These are phyloP conservation scores for Lasioglossum malachurum DNA, from an alignment of 2,888 invertebrate genomes.

Conservation along the genomic window DNA sequence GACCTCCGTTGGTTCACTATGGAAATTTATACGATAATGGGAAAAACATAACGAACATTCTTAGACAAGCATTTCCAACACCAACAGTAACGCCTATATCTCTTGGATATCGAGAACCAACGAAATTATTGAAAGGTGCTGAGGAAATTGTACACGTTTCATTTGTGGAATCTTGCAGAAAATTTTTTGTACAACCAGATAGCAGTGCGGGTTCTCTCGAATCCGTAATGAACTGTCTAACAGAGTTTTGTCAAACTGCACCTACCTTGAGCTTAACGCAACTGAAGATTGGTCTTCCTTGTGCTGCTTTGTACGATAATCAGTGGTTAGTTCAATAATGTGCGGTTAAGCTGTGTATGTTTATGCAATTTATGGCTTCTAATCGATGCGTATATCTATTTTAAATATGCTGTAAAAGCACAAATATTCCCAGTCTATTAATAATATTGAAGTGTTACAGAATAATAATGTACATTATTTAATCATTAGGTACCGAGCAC, in stretches of 20 bases:
- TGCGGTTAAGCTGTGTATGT: background rate
- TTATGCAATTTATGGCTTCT: background rate
- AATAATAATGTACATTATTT: conserved; percentile 3
- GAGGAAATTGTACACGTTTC: conserved; percentile 86
- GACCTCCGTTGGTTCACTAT: conserved; percentile 90
- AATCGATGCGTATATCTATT: background rate
- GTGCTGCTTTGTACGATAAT: conserved; percentile 92
- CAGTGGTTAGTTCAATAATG: conserved; percentile 88
- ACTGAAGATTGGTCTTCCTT: conserved; percentile 88
- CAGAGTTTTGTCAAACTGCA: conserved; percentile 87
- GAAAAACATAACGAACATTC: conserved; percentile 87
- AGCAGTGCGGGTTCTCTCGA: conserved; percentile 87
- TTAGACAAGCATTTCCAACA: conserved; percentile 82
- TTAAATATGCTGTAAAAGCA: background rate
- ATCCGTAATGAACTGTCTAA: conserved; percentile 89
- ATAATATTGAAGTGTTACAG: background rate
- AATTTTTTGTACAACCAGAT: conserved; percentile 91
- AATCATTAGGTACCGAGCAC: conserved; percentile 90
- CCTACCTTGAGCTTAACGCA: conserved; percentile 81
- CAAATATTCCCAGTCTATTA: background rate
- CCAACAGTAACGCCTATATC: conserved; percentile 27
- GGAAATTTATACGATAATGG: conserved; percentile 89
- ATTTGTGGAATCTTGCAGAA: conserved; percentile 89
- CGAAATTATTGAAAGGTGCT: conserved; percentile 62
- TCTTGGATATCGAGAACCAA: conserved; percentile 67